These are phyloP conservation scores for Hyphantria cunea DNA, from an alignment of 1,140 invertebrate species.

Conservation along the genomic window DNA sequence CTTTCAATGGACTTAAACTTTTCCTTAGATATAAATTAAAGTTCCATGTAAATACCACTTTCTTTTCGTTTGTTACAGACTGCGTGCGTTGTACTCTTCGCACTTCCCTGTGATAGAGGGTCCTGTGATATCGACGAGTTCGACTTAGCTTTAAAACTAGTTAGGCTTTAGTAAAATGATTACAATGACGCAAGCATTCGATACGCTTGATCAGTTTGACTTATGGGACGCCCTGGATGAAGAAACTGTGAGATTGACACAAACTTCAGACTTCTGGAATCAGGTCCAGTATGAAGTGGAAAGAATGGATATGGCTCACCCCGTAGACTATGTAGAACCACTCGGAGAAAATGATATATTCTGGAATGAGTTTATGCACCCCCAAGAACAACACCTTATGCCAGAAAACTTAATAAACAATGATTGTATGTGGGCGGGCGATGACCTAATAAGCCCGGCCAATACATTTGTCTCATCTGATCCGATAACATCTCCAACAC, in stretches of 20 bases:
- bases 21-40: too few species aligned
- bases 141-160: slow-evolving; percentile 80
- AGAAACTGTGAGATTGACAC: slow-evolving; percentile 61
- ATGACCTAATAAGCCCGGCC: slow-evolving; percentile 60
- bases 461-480: slow-evolving; percentile 67
- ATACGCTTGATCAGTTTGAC: slow-evolving; percentile 63
- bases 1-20: too few species aligned
- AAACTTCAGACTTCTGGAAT: slow-evolving; percentile 71
- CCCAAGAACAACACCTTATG: slow-evolving; percentile 55
- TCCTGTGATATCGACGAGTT: slow-evolving; percentile 79
- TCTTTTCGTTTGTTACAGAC: slow-evolving; percentile 74
- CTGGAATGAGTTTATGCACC: slow-evolving; percentile 61
- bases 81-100: slow-evolving; percentile 74
- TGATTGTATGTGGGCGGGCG: slow-evolving; percentile 80
- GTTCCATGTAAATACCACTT: slow-evolving; percentile 9
- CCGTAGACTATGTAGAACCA: slow-evolving; percentile 50
- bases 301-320: slow-evolving; percentile 60
- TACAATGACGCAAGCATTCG: slow-evolving; percentile 68
- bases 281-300: slow-evolving; percentile 70
- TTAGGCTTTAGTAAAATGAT: slow-evolving; percentile 65
- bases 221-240: slow-evolving; percentile 67
- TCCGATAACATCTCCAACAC: slow-evolving; percentile 47
- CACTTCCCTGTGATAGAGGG: slow-evolving; percentile 79
- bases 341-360: slow-evolving; percentile 59
- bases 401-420: slow-evolving; percentile 75